Conservation (phyloP, 2,888 invertebrate species). For the Hypomecis punctinalis region DNA sequence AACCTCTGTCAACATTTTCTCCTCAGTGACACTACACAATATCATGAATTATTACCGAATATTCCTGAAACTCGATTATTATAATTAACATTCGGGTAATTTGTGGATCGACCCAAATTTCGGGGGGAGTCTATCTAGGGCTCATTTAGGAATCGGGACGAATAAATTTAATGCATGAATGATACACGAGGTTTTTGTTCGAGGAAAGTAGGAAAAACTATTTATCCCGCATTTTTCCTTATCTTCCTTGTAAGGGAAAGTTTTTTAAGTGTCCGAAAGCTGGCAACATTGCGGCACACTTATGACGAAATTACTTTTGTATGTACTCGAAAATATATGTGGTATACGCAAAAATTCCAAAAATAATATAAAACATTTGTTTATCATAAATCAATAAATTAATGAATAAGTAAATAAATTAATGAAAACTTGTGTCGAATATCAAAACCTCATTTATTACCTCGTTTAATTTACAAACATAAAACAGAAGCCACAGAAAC, state of each 20-base stretch:
- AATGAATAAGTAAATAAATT: too few species aligned
- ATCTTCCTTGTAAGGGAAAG: neutral
- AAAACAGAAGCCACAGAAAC: too few species aligned
- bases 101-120: constrained; percentile 9
- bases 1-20: neutral
- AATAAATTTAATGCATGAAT: constrained; percentile 17
- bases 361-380: too few species aligned
- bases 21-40: constrained; percentile 2
- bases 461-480: too few species aligned
- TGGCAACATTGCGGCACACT: neutral
- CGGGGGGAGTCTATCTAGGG: constrained; percentile 4
- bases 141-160: neutral
- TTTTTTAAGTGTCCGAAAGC: neutral
- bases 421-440: too few species aligned
- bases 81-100: constrained; percentile 25
- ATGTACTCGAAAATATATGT: too few species aligned
- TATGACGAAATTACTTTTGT: too few species aligned
- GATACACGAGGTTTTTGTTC: neutral
- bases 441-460: too few species aligned
- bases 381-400: too few species aligned
- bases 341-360: too few species aligned
- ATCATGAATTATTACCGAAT: constrained; percentile 27
- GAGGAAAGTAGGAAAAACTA: neutral
- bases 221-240: neutral
- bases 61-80: constrained; percentile 20